Base-by-base conservation (phyloP, 1,140 invertebrate species). In the Globodera ellingtonae region DNA sequence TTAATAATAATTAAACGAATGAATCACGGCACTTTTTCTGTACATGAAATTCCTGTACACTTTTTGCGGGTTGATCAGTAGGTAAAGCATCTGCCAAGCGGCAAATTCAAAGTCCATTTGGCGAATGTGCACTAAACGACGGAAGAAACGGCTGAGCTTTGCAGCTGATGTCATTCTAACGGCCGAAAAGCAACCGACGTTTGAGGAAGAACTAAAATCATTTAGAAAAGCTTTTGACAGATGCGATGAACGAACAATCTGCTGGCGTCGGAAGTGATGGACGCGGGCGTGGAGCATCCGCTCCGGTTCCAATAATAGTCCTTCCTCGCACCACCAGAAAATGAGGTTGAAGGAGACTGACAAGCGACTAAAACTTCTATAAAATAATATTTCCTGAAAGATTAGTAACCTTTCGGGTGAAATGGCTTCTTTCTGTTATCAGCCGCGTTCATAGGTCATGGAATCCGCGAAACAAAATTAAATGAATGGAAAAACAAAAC, bases 31-130 rank as follows among this genome's bases (percentile, higher is more conserved):
- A 97, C 95, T 94, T 93, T 99, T 99, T 91, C 97, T 93, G 91
- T 97, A 98, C 86, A 96, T 94, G 90, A 98, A 98, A 91, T 98
- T 98, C 90, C 95, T 93, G 88, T 98, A 92, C 4, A 99, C 95
- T 93, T 98, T 98, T 89, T 98, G 95, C 46, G 97, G 97, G 0
- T 95, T 92, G 77, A 94, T 92, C 90, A 99, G 96, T 73, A 99
- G 91, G 90, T 97, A 98, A 0, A 97, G 91, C 95, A 98, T 98
- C 92, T 99, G 97, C 97, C 97, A 99, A 13, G 94, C 91, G 4
- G 97, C 97, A 92, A 97, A 99, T 90, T 99, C 95, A 92, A 99
- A 99, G 90, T 99, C 97, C 97, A 99, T 99, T 91, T 98, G 97
- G 88, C 95, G 92, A 89, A 95, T 96, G 90, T 96, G 95, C 46